A percentile compares a stretch with the other conserved stretches of the same genome.
Evolutionary conservation across 2,888 invertebrate genomes (phyloP).

Genomic region (Callimorpha dominula): DNA sequence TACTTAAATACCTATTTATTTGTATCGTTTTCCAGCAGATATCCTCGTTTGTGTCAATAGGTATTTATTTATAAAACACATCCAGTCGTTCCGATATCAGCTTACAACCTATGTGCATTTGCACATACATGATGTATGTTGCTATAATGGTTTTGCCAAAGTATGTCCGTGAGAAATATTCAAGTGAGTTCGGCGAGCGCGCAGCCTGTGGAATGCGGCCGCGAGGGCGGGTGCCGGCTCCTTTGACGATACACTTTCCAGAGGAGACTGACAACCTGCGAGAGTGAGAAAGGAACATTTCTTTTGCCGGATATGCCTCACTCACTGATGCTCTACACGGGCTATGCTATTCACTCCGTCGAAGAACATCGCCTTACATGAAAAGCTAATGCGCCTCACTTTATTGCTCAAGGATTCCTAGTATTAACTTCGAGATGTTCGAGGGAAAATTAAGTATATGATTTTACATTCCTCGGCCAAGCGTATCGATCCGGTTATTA

Average conservation of each 20-base stretch:
- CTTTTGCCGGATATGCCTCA: slow-evolving; percentile 68
- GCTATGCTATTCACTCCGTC: slow-evolving; percentile 46
- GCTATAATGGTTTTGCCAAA: slow-evolving; percentile 80
- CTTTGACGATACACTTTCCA: slow-evolving; percentile 80
- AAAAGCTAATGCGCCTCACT: slow-evolving; percentile 37
- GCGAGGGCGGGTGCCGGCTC: slow-evolving; percentile 83
- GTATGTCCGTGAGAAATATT: slow-evolving; percentile 86
- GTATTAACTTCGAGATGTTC: background rate
- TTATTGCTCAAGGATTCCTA: slow-evolving; percentile 13
- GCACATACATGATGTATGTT: slow-evolving; percentile 55
- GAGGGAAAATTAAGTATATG: background rate
- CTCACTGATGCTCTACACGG: slow-evolving; percentile 53
- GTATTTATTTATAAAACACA: slow-evolving; percentile 18
- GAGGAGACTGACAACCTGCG: slow-evolving; percentile 78
- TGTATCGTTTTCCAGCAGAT: slow-evolving; percentile 28
- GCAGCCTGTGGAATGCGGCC: slow-evolving; percentile 79
- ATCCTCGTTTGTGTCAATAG: slow-evolving; percentile 22
- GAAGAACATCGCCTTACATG: slow-evolving; percentile 33
- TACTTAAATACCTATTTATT: slow-evolving; percentile 45
- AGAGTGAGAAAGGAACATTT: slow-evolving; percentile 76
- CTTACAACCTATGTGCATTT: slow-evolving; percentile 42
- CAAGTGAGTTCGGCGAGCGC: slow-evolving; percentile 76
- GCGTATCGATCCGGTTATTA: slow-evolving; percentile 14
- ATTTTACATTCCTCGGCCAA: slow-evolving; percentile 11
- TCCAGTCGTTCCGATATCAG: slow-evolving; percentile 30